phyloP scores from a whole-genome alignment of 2,888 invertebrate species.

The Acrobasis consociella region DNA sequence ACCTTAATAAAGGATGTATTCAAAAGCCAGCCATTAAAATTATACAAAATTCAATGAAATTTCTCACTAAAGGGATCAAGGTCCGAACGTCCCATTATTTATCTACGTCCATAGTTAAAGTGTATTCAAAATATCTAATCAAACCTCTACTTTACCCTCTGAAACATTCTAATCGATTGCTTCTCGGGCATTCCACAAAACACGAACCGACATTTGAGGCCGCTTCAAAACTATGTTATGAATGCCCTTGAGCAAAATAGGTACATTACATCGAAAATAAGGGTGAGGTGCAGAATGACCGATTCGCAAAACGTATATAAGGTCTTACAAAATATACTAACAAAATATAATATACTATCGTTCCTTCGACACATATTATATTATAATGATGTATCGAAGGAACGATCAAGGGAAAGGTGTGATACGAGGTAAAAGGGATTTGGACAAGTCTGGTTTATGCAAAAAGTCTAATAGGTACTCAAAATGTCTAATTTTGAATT shows the following conservation, averaged over 20 bases:
- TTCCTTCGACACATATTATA: too few relatives aligned
- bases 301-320: background rate
- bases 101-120: conserved; percentile 15
- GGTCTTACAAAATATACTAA: too few relatives aligned
- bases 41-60: background rate
- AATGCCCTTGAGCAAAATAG: conserved; percentile 41
- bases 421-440: too few relatives aligned
- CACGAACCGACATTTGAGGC: conserved; percentile 40
- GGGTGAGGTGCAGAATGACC: background rate
- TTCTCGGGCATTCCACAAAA: conserved; percentile 43
- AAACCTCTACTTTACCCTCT: conserved; percentile 35
- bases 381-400: too few relatives aligned
- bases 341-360: too few relatives aligned
- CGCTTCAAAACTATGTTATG: conserved; percentile 48
- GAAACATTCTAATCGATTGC: conserved; percentile 47
- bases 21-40: background rate
- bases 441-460: too few relatives aligned
- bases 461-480: too few relatives aligned
- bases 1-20: background rate
- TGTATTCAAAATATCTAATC: conserved; percentile 26
- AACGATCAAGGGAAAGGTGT: too few relatives aligned
- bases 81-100: background rate
- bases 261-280: conserved; percentile 51
- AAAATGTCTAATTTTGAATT: too few relatives aligned
- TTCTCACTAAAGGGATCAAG: background rate